These are phyloP conservation scores for Meandrusa payeni DNA, from an alignment of 2,888 invertebrate species.

Conservation along the genomic window DNA sequence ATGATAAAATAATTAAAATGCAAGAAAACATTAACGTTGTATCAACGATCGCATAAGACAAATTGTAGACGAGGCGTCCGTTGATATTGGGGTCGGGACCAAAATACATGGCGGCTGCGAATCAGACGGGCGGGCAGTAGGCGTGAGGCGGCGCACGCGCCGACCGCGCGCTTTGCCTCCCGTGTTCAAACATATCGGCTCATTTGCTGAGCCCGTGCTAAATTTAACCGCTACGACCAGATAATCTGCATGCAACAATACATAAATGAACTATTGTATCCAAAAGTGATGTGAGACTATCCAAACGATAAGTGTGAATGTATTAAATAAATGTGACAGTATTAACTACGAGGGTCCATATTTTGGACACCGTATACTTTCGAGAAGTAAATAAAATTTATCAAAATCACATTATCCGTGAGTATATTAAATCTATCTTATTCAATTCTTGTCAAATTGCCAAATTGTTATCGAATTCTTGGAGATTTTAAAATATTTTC, in stretches of 20 bases:
- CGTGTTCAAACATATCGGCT: slow-evolving; percentile 62
- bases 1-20: slow-evolving; percentile 10
- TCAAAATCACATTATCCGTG: slow-evolving; percentile 53
- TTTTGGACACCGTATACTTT: slow-evolving; percentile 30
- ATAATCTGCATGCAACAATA: slow-evolving; percentile 67
- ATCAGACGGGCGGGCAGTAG: slow-evolving; percentile 73
- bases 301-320: slow-evolving; percentile 44
- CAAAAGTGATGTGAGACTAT: slow-evolving; percentile 60
- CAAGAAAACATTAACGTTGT: slow-evolving; percentile 39
- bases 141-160: slow-evolving; percentile 71
- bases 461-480: slow-evolving; percentile 51
- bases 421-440: slow-evolving; percentile 67
- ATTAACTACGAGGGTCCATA: slow-evolving; percentile 32
- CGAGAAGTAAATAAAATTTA: slow-evolving; percentile 60
- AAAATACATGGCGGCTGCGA: slow-evolving; percentile 71
- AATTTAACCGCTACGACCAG: slow-evolving; percentile 74
- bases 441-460: slow-evolving; percentile 67
- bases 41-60: slow-evolving; percentile 74
- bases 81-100: slow-evolving; percentile 76
- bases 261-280: slow-evolving; percentile 56
- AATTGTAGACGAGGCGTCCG: slow-evolving; percentile 73
- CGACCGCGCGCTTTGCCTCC: slow-evolving; percentile 65
- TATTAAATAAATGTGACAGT: slow-evolving; percentile 45
- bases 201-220: slow-evolving; percentile 65
- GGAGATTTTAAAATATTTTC: slow-evolving; percentile 40